Evolutionary conservation across 2,888 invertebrate genomes (phyloP), one percentile per base, ranked within the genome.

Genomic region (Trypoxylon attenuatum): DNA sequence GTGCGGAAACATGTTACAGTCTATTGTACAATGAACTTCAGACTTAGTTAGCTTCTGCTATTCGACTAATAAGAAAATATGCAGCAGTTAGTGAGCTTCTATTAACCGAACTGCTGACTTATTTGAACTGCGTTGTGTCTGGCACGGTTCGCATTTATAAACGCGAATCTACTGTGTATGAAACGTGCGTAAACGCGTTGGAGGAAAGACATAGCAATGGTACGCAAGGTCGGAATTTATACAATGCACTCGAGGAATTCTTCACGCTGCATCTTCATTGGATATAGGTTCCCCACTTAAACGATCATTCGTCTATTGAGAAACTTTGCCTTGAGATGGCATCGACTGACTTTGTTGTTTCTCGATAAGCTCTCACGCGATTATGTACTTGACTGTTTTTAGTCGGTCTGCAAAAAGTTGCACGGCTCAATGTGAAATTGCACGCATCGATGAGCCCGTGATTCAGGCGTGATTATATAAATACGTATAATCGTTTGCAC

Each of bases 291-390:
- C 53, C 42, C 33, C 52, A 65, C 49, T 69, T 45, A 54, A 69
- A 71, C 62, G 72, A 60, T 72, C 60, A 50, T 55, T 15, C 23
- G 49, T 21, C 55, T 55, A 72, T 72, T 72, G 69, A 54, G 72
- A 73, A 73, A 73, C 43, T 16, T 69, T 33, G 23, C 65, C 65
- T 69, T 66, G 72, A 50, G 42, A 19, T 51, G 21, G 29, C 53
- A 63, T 56, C 46, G 54, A 38, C 22, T 53, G 39, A 51, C 41
- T 60, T 63, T 53, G 51, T 58, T 57, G 39, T 22, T 4, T 10
- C n/a, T 55, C 39, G 49, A 56, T 54, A 55, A 57, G 56, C 55
- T 73, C 72, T 57, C 66, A 73, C 60, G 55, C 53, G 39, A n/a
- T n/a, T 60, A 10, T 33, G 10, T 13, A 33, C 33, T 33, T 33